Evolutionary conservation across 1,140 invertebrate species (phyloP).

Genomic region (Lucilia sericata): DNA sequence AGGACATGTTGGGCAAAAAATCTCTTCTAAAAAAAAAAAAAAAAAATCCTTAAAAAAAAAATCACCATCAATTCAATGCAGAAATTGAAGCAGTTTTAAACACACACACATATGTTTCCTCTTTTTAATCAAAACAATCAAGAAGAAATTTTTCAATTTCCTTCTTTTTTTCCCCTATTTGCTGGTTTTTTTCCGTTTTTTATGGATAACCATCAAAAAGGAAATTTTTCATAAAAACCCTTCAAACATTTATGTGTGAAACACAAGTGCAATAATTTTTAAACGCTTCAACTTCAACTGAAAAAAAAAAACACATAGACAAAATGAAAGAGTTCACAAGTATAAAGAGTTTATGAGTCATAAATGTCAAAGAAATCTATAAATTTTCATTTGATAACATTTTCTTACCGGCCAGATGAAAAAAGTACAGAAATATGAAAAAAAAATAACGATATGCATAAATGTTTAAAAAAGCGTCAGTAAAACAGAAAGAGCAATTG

Average conservation of each 20-base stretch:
- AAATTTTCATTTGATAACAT: neutral
- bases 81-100: too few species aligned
- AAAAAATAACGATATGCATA: neutral
- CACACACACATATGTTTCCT: neutral
- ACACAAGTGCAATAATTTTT: too few species aligned
- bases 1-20: neutral
- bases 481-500: neutral
- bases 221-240: too few species aligned
- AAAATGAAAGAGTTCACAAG: too few species aligned
- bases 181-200: neutral
- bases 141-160: slow-evolving; percentile 10
- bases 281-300: too few species aligned
- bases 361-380: slow-evolving; percentile 12
- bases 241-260: too few species aligned
- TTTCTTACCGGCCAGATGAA: neutral
- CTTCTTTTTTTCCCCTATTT: neutral
- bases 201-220: too few species aligned
- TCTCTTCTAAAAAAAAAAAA: too few species aligned
- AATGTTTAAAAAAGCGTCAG: neutral
- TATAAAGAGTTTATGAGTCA: neutral
- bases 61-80: neutral
- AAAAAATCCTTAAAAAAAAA: neutral
- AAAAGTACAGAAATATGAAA: neutral
- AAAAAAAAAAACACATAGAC: too few species aligned
- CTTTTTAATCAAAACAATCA: slow-evolving; percentile 17